A percentile compares a stretch with the other conserved stretches of the same genome.
These are phyloP conservation scores for Oopsacas minuta DNA, from an alignment of 37 sponge, comb jelly and placozoan genomes.

Conservation along the genomic window DNA sequence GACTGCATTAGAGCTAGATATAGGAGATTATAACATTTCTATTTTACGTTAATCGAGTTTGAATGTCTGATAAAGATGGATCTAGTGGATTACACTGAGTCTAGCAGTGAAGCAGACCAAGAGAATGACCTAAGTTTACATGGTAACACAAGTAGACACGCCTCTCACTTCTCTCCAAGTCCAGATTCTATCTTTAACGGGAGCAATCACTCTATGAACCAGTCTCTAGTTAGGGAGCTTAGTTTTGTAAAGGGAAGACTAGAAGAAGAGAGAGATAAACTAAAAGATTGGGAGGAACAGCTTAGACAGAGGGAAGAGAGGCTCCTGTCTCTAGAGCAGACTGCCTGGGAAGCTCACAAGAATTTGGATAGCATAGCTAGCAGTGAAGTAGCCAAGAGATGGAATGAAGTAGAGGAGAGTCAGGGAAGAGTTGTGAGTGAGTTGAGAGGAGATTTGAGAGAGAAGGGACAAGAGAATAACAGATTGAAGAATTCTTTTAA, in stretches of 20 bases:
- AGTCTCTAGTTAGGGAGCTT: not conserved
- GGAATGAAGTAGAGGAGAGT: not conserved
- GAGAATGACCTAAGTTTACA: not conserved
- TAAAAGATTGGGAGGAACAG: not conserved
- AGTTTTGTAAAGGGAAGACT: not conserved
- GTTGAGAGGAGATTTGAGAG: not conserved
- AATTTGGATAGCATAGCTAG: not conserved
- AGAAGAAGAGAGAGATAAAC: not conserved
- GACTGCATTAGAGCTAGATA: no score
- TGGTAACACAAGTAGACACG: not conserved
- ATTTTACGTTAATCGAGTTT: no score
- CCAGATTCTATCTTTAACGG: not conserved
- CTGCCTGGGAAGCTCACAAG: constrained; percentile 10
- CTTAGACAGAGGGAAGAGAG: not conserved
- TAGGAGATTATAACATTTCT: no score
- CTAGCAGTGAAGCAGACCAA: not conserved
- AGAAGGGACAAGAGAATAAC: not conserved
- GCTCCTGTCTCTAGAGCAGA: not conserved
- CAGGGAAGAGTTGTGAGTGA: not conserved
- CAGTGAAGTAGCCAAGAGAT: not conserved
- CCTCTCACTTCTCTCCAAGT: not conserved
- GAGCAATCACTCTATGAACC: not conserved
- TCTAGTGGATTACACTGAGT: not conserved
- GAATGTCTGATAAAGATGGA: no score
- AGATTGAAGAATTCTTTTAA: not conserved